Evolutionary conservation across 2,888 invertebrate genomes (phyloP).

Genomic region (Toxonevra muliebris): DNA sequence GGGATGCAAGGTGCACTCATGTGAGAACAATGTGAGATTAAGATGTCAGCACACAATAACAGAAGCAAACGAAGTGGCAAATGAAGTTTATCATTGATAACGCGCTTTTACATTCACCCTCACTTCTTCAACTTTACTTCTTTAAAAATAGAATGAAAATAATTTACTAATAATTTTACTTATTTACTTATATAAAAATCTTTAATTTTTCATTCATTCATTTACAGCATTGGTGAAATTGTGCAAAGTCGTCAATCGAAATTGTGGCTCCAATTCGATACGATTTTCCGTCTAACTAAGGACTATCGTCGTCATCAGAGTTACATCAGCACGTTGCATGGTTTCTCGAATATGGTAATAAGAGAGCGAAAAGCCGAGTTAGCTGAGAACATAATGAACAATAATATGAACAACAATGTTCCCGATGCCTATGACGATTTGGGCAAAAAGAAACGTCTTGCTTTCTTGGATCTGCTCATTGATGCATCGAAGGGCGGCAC

Average conservation of each 20-base stretch:
- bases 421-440: conserved; percentile 57
- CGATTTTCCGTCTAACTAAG: conserved; percentile 69
- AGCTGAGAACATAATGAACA: conserved; percentile 50
- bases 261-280: conserved; percentile 72
- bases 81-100: conserved; percentile 31
- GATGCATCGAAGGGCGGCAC: conserved; percentile 68
- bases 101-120: conserved; percentile 23
- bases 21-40: conserved; percentile 58
- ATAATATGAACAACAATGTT: conserved; percentile 50
- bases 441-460: conserved; percentile 68
- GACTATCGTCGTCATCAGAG: conserved; percentile 68
- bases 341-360: conserved; percentile 67
- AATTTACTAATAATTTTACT: neutral
- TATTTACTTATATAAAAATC: neutral
- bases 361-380: conserved; percentile 65
- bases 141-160: neutral
- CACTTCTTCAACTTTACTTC: conserved; percentile 14
- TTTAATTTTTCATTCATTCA: neutral
- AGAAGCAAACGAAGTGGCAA: conserved; percentile 30
- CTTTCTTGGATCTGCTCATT: conserved; percentile 70
- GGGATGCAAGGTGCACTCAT: conserved; percentile 42
- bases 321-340: conserved; percentile 65
- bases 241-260: conserved; percentile 68
- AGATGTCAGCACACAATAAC: conserved; percentile 51
- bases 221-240: conserved; percentile 66